Evolutionary conservation across 2,888 invertebrate species (phyloP), one percentile per base, ranked within the genome.

Genomic region (Dicroscelio sp.): DNA sequence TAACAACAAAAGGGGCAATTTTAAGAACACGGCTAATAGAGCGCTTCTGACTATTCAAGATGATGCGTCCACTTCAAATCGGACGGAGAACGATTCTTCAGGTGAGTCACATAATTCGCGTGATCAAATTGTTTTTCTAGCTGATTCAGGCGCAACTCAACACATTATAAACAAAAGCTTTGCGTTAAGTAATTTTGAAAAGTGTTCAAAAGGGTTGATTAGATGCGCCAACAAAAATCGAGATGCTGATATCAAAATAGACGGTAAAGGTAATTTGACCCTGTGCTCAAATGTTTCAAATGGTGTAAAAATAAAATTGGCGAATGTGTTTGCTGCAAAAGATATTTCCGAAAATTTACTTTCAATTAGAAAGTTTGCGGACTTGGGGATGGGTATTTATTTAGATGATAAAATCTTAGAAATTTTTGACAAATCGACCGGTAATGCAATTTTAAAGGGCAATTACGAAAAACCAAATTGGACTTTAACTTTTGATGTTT

Each of bases 311-410:
- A n/a, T 75, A 2, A 75, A 25, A 75, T 55, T 75, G 23, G 25
- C 25, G 10, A 75, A 75, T 58, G 55, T 75, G 2, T 31, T 75
- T 14, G 31, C 30, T 8, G 58, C 75, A n/a, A 5, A 30, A 73
- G 31, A 73, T 52, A n/a, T 52, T 27, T 73, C 73, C 48, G 73
- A 73, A 20, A 73, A 73, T 73, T 27, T 73, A 6, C 27, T 48
- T 23, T 73, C 73, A 17, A 27, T 73, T 1, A 52, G 73, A 27
- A 48, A 17, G 8, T 52, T 73, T 25, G 25, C 73, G 10, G 73
- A 73, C 12, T 48, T 31, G 14, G 73, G 52, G 6, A 52, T 52
- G 27, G 5, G 73, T 14, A 73, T 48, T 27, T 23, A 73, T 25
- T 31, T 73, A 52, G 73, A 73, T 27, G 73, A 73, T 52, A n/a